phyloP scores from a whole-genome alignment of 2,888 invertebrate species.

The Drosophila cyrtoloma region DNA sequence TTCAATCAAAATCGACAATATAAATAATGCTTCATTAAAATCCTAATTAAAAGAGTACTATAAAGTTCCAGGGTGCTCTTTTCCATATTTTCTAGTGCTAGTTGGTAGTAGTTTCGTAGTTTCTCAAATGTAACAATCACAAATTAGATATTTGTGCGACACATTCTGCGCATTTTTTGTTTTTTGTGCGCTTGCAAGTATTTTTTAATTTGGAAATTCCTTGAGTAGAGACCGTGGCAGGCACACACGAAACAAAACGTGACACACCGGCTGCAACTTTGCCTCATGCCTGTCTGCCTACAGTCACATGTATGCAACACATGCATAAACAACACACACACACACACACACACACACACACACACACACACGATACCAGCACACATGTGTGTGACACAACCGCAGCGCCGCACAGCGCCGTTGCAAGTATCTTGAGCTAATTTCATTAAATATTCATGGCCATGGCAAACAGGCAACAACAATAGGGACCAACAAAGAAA shows the following conservation, averaged over 20 bases:
- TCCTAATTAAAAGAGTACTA: neutral
- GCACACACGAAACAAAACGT: neutral
- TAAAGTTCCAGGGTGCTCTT: neutral
- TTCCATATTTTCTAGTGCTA: neutral
- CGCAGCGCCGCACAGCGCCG: conserved; percentile 48
- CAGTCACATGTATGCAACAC: neutral
- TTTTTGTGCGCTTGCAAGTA: neutral
- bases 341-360: neutral
- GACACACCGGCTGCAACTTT: neutral
- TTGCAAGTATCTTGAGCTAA: conserved; percentile 71
- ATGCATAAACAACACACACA: neutral
- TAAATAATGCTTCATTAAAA: neutral
- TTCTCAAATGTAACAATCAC: neutral
- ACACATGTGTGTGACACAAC: conserved; percentile 37
- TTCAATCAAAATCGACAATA: neutral
- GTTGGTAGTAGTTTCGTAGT: too few species aligned
- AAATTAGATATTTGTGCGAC: conserved; percentile 5
- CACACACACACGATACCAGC: neutral
- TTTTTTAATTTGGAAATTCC: conserved; percentile 37
- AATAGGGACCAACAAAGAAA: conserved; percentile 12
- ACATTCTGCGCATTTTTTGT: conserved; percentile 7
- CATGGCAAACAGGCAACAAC: conserved; percentile 44
- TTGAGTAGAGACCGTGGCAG: conserved; percentile 8
- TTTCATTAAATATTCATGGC: conserved; percentile 80
- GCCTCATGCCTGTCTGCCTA: neutral